Evolutionary conservation across 2,888 invertebrate genomes (phyloP).

Genomic region (Gymnocheta viridis): DNA sequence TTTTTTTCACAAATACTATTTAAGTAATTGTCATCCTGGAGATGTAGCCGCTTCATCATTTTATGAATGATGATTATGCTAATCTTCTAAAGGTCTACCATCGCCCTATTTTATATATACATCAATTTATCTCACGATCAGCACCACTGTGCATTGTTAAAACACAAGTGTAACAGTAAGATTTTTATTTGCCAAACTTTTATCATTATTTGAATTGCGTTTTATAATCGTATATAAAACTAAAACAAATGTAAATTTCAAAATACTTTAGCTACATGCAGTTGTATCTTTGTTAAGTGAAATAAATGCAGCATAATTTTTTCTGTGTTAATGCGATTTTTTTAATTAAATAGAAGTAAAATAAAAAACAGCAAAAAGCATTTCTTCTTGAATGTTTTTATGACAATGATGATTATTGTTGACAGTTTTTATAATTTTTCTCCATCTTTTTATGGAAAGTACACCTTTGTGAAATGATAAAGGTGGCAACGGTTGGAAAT

Average conservation of each 20-base stretch:
- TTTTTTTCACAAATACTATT: too few species aligned
- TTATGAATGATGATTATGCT: too few species aligned
- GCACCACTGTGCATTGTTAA: neutral
- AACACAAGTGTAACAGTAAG: neutral
- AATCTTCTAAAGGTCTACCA: too few species aligned
- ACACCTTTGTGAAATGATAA: slow-evolving; percentile 21
- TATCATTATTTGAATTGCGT: neutral
- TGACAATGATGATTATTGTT: slow-evolving; percentile 54
- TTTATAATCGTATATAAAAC: neutral
- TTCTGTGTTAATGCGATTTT: neutral
- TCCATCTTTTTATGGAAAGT: neutral
- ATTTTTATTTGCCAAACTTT: neutral
- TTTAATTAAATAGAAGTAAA: slow-evolving; percentile 29
- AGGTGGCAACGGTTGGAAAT: neutral
- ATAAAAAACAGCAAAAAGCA: too few species aligned
- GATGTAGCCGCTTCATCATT: too few species aligned
- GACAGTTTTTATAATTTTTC: slow-evolving; percentile 51
- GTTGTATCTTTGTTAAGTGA: neutral
- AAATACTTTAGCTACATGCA: neutral
- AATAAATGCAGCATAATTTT: slow-evolving; percentile 28
- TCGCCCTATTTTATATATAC: too few species aligned
- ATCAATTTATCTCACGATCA: too few species aligned
- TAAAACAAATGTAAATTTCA: slow-evolving; percentile 32
- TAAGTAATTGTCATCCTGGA: too few species aligned
- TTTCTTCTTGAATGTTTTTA: slow-evolving; percentile 10